Percentiles rank a stretch among this genome's conserved stretches.
Evolutionary conservation across 1,140 invertebrate genomes (phyloP).

Genomic region (Hyles euphorbiae): DNA sequence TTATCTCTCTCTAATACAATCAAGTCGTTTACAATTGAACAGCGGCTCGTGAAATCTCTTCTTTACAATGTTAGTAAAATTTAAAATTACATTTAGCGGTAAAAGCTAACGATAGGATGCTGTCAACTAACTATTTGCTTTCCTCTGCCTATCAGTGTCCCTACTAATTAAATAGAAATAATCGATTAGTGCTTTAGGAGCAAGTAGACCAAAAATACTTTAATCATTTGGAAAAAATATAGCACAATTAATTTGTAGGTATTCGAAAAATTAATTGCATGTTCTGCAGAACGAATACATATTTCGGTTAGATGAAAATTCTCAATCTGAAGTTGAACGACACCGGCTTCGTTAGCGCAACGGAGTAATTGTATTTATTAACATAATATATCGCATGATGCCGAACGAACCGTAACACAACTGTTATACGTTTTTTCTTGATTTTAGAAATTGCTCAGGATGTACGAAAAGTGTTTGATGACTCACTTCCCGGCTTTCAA

Average conservation of each 20-base stretch:
- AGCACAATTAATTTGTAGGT: not conserved
- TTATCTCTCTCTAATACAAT: too few relatives aligned
- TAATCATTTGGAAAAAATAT: not conserved
- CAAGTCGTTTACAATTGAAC: too few relatives aligned
- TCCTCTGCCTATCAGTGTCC: too few relatives aligned
- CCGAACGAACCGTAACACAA: slow-evolving; percentile 43
- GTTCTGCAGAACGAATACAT: not conserved
- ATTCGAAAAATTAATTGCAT: not conserved
- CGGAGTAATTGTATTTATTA: slow-evolving; percentile 65
- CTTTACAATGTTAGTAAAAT: too few relatives aligned
- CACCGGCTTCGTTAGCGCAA: slow-evolving; percentile 37
- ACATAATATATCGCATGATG: slow-evolving; percentile 53
- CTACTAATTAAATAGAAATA: too few relatives aligned
- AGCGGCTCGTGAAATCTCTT: too few relatives aligned
- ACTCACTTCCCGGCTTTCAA: slow-evolving; percentile 8
- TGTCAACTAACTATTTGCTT: too few relatives aligned
- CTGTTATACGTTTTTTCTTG: slow-evolving; percentile 31
- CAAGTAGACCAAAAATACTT: too few relatives aligned
- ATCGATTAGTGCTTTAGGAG: too few relatives aligned
- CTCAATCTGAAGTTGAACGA: slow-evolving; percentile 49
- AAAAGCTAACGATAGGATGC: too few relatives aligned
- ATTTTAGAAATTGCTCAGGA: slow-evolving; percentile 9
- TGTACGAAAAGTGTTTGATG: slow-evolving; percentile 2
- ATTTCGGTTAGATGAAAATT: slow-evolving; percentile 7
- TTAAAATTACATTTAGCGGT: too few relatives aligned